Percentiles rank a stretch among this genome's conserved stretches.
phyloP scores from a whole-genome alignment of 2,888 invertebrate genomes.

The Atethmia centrago region DNA sequence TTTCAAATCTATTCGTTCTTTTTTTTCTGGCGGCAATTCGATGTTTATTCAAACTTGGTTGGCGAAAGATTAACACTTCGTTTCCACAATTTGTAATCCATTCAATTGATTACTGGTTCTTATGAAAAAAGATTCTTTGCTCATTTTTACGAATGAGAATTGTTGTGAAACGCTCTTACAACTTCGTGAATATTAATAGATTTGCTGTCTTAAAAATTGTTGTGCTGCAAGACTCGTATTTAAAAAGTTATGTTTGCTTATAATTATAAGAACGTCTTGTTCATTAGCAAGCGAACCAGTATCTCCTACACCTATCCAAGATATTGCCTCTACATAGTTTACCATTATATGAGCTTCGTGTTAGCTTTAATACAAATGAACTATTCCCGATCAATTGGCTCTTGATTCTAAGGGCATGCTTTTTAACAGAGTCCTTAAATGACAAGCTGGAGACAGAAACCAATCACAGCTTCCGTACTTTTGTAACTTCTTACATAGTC shows the following conservation, averaged over 20 bases:
- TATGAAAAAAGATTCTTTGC: slow-evolving; percentile 4
- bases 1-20: slow-evolving; percentile 55
- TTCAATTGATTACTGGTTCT: slow-evolving; percentile 51
- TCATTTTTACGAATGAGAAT: slow-evolving; percentile 9
- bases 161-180: not conserved
- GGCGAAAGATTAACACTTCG: slow-evolving; percentile 59
- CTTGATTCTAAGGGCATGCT: not conserved
- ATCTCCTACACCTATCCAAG: not conserved
- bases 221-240: not conserved
- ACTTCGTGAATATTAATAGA: not conserved
- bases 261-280: not conserved
- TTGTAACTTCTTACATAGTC: not conserved
- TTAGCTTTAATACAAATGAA: slow-evolving; percentile 13
- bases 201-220: not conserved
- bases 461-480: not conserved
- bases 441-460: not conserved
- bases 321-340: not conserved
- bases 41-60: slow-evolving; percentile 56
- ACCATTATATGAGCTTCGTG: not conserved
- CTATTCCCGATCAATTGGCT: not conserved
- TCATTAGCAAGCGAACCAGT: not conserved
- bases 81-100: slow-evolving; percentile 47
- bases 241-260: not conserved
- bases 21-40: slow-evolving; percentile 42
- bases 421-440: not conserved